Evolutionary conservation across 1,140 invertebrate species (phyloP).

Genomic region (Lepidurus apus): DNA sequence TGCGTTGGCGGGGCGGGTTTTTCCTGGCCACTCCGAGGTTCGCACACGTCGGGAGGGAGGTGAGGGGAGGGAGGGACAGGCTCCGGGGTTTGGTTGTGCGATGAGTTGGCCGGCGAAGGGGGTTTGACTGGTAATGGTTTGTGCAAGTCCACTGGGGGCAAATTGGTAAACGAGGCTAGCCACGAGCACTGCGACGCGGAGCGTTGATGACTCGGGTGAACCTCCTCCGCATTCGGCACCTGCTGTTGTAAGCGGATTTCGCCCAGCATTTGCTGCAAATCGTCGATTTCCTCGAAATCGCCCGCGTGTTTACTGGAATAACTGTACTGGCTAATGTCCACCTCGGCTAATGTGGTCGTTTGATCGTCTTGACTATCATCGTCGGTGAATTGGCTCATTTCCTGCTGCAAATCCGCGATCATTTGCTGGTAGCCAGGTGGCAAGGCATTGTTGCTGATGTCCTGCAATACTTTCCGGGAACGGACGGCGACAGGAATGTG

Average conservation of each 20-base stretch:
- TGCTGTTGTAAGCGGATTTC: constrained; percentile 17
- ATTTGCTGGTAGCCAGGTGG: constrained; percentile 25
- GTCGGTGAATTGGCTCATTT: constrained; percentile 32
- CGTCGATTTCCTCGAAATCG: neutral
- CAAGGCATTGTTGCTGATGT: constrained; percentile 28
- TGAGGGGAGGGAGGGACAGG: neutral
- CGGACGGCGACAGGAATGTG: constrained; percentile 29
- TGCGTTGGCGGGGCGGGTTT: neutral
- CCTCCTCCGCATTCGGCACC: constrained; percentile 21
- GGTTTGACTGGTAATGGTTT: constrained; percentile 28
- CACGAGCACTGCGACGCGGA: neutral
- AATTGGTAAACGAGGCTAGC: constrained; percentile 27
- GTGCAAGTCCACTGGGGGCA: constrained; percentile 30
- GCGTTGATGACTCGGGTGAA: neutral
- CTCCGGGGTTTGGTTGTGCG: neutral
- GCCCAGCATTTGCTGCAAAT: constrained; percentile 1
- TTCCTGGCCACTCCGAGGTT: neutral
- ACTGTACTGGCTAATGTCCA: constrained; percentile 20
- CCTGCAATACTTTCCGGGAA: constrained; percentile 24
- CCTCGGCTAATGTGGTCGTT: constrained; percentile 26
- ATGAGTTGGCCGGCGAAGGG: constrained; percentile 13
- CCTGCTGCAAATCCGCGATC: constrained; percentile 28
- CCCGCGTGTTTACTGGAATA: neutral
- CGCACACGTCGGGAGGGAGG: neutral
- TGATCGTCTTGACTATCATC: neutral